Percentiles rank a stretch among this genome's conserved stretches.
phyloP scores from a whole-genome alignment of 2,888 invertebrate species.

The Dromius quadrimaculatus region DNA sequence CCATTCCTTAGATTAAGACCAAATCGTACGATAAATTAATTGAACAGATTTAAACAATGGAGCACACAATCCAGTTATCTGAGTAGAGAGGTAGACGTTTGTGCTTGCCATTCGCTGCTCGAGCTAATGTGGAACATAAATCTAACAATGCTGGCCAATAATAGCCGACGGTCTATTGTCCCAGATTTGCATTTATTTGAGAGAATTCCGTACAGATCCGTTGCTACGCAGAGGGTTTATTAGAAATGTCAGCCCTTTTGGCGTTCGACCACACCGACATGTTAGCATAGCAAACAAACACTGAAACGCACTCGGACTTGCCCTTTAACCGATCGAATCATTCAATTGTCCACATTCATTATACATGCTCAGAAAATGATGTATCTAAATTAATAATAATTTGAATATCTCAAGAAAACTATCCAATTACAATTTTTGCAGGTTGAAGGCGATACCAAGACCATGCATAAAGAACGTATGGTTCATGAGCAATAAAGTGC shows the following conservation, averaged over 20 bases:
- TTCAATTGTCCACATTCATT: no score
- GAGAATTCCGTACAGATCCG: constrained; percentile 37
- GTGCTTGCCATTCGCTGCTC: constrained; percentile 37
- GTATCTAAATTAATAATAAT: background rate
- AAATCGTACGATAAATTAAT: constrained; percentile 53
- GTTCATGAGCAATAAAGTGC: no score
- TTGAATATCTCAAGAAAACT: background rate
- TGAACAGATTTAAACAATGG: constrained; percentile 52
- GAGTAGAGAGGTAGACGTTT: constrained; percentile 9
- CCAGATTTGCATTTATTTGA: constrained; percentile 50
- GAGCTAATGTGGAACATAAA: constrained; percentile 50
- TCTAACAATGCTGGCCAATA: constrained; percentile 51
- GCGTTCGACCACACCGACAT: constrained; percentile 30
- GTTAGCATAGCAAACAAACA: constrained; percentile 42
- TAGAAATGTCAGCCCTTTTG: constrained; percentile 47
- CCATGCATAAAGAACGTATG: no score
- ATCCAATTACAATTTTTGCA: background rate
- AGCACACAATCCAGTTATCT: constrained; percentile 51
- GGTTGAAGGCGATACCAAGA: no score
- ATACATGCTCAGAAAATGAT: background rate
- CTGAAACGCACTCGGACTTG: constrained; percentile 14
- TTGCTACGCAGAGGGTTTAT: constrained; percentile 46
- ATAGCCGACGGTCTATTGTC: constrained; percentile 50
- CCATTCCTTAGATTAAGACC: constrained; percentile 52
- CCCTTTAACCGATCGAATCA: background rate